phyloP scores from a whole-genome alignment of 2,797 vertebrate genomes.

The Chiroxiphia lanceolata region DNA sequence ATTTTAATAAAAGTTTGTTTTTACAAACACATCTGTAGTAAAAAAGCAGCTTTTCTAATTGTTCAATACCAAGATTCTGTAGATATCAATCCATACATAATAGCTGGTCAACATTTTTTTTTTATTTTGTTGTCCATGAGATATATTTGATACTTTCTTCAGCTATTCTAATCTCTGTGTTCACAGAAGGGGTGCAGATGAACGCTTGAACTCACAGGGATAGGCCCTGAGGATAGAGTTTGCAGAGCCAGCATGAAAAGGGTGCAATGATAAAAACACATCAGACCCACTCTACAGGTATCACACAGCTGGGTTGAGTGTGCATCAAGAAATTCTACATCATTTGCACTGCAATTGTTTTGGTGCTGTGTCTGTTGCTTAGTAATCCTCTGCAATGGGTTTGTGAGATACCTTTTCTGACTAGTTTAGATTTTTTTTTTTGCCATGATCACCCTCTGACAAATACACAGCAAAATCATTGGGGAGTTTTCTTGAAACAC shows the following conservation, averaged over 20 bases:
- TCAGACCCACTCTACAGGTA: not conserved
- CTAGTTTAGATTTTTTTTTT: not conserved
- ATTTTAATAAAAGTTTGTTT: not conserved
- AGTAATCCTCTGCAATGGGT: not conserved
- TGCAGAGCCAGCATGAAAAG: not conserved
- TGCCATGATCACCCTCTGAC: not conserved
- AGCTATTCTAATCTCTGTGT: not conserved
- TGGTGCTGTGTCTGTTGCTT: not conserved
- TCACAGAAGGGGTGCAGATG: not conserved
- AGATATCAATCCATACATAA: not conserved
- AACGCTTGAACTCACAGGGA: not conserved
- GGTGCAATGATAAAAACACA: not conserved
- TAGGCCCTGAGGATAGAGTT: not conserved
- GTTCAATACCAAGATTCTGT: not conserved
- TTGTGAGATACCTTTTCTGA: not conserved
- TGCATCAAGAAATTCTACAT: not conserved
- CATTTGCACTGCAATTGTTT: not conserved
- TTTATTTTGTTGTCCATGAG: not conserved
- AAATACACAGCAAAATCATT: not conserved
- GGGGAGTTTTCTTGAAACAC: not conserved
- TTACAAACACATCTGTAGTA: not conserved
- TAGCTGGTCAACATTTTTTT: not conserved
- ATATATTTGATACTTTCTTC: not conserved
- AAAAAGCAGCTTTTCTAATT: not conserved
- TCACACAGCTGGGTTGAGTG: accelerated